Base-by-base conservation (phyloP, 2,797 vertebrate species). In the Coranthus polyacanthus region DNA sequence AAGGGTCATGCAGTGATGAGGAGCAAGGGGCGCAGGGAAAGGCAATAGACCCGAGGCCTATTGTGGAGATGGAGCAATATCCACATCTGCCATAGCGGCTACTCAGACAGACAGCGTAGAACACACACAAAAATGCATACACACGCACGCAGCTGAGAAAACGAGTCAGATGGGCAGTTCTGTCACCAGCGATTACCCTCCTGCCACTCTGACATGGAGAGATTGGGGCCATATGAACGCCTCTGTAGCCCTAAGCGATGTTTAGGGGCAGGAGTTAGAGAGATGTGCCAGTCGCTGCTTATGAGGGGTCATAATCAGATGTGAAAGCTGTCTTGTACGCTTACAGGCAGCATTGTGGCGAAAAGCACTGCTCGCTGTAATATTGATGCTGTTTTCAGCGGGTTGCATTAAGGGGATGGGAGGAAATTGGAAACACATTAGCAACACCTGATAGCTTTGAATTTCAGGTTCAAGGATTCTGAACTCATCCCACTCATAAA, bases 321-420 rank as follows among this genome's bases (percentile, higher is more conserved):
- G 90, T 92, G 91, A 92, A 90, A 88, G 90, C 90, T 90, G 91
- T 88, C 89, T 90, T 88, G 84, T 91, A 86, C 59, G 87, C 90
- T 91, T 84, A 88, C 83, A 74, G 86, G 85, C 88, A 87, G 88
- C 82, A 90, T 79, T 78, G 83, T 88, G 65, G 80, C 26, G 47
- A 76, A 82, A 84, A 75, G 83, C 68, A 21, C 47, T 22, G 46
- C 70, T 51, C 42, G 57, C 82, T 89, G 82, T 83, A 91, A 88
- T 86, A 91, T 85, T 86, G 89, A 91, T 89, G 86, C 49, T 18
- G 29, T 75, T 89, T 85, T 80, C 85, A 81, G 81, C 42, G 52
- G 74, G 74, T 85, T 77, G 81, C 83, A 82, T 75, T 75, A 83
- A 78, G 72, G 77, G 78, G 78, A 70, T 53, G 79, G 70, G 57